Evolutionary conservation across 2,888 invertebrate species (phyloP).

Genomic region (Corbicula japonica): DNA sequence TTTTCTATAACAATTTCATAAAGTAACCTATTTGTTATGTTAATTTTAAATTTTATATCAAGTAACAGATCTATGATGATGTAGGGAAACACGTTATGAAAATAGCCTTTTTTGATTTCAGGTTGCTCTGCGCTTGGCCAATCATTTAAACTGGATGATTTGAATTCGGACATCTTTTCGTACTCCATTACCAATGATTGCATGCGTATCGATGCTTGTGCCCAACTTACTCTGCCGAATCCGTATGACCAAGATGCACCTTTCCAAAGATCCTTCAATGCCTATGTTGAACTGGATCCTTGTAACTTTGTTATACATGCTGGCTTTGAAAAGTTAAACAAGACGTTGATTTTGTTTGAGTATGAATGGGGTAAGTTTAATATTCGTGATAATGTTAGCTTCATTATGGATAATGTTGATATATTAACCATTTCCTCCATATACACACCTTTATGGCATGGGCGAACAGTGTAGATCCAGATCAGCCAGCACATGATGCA

Average conservation of each 20-base stretch:
- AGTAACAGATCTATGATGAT: too few relatives aligned
- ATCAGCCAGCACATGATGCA: too few relatives aligned
- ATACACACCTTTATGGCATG: not conserved
- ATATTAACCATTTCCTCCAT: too few relatives aligned
- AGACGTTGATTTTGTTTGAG: slow-evolving; percentile 55
- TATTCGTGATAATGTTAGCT: too few relatives aligned
- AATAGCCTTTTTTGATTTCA: not conserved
- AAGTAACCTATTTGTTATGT: too few relatives aligned
- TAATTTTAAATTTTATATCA: too few relatives aligned
- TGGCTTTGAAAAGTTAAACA: slow-evolving; percentile 56
- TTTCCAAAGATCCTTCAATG: slow-evolving; percentile 52
- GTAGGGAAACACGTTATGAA: too few relatives aligned
- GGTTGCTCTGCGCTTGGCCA: not conserved
- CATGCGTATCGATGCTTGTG: slow-evolving; percentile 71
- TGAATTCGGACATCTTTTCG: slow-evolving; percentile 50
- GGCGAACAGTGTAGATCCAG: too few relatives aligned
- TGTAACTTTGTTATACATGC: slow-evolving; percentile 64
- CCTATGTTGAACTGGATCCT: slow-evolving; percentile 67
- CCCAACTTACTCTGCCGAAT: not conserved
- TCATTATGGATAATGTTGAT: too few relatives aligned
- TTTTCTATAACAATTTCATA: too few relatives aligned
- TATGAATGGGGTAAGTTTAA: slow-evolving; percentile 68
- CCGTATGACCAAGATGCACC: not conserved
- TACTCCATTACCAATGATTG: slow-evolving; percentile 70
- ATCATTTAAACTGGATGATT: not conserved